Base-by-base conservation (phyloP, 2,113 vertebrate species). In the Tragelaphus imberbis region DNA sequence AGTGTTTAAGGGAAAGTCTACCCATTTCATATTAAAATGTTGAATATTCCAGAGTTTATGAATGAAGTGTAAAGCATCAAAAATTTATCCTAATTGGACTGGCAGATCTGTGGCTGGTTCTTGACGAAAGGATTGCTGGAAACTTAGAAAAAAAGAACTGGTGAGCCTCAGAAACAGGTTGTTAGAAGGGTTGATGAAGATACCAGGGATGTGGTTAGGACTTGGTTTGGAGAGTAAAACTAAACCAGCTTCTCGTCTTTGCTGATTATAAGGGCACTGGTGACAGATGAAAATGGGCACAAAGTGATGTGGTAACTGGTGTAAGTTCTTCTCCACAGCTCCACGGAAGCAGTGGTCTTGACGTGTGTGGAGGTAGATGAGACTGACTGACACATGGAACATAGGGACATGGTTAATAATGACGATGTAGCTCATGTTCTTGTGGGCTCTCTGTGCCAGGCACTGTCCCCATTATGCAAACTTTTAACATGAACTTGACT, bases 51-150 rank as follows among this genome's bases (percentile, higher is more conserved):
- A 84, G 2, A 59, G 49, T 89, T 92, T 84, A 95, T 92, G n/a
- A 89, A 86, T 89, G 91, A 93, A 96, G 53, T 92, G 25, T 77
- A 79, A 95, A 92, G 59, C 56, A 86, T 89, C 28, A 33, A 92
- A 59, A 90, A 89, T 87, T 79, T 65, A 71, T 95, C 4, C 44
- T 92, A 44, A 19, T 88, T 94, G 51, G 17, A 87, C 77, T 92
- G 53, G 61, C n/a, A 63, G 27, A 40, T 53, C n/a, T 89, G 16
- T 93, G 89, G 44, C 16, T 94, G 58, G 44, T 84, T 95, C 75
- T 88, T 68, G 12, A 55, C 65, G 25, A 93, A 95, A 87, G 36
- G 5, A 44, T 63, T 81, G 47, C 2, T 47, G 59, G 58, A 89
- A 80, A 91, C 19, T 71, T 91, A 93, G 33, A 10, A n/a, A 59